Evolutionary conservation across 2,797 vertebrate species (phyloP).

Genomic region (Diglossa cyanea): DNA sequence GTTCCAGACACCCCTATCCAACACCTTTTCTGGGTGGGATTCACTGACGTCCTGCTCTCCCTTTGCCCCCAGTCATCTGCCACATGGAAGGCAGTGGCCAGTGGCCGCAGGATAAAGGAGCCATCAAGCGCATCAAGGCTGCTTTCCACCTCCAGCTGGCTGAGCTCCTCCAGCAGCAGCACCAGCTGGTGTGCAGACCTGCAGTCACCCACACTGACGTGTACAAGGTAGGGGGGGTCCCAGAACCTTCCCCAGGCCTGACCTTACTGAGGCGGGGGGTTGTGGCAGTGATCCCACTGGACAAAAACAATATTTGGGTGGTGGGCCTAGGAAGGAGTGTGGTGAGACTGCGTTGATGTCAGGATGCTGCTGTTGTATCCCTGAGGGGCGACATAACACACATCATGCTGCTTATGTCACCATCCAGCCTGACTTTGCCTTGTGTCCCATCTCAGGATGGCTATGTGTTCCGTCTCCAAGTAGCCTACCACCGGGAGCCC

Average conservation of each 20-base stretch:
- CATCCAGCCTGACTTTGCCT: not conserved
- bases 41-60: not conserved
- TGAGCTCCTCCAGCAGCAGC: slow-evolving; percentile 82
- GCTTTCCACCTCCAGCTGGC: slow-evolving; percentile 91
- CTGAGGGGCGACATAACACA: not conserved
- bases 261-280: accelerated
- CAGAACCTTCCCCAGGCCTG: not conserved
- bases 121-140: slow-evolving; percentile 87
- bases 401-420: not conserved
- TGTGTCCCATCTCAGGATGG: slow-evolving; percentile 80
- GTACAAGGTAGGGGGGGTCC: slow-evolving; percentile 81
- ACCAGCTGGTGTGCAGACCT: slow-evolving; percentile 81
- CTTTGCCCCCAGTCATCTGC: slow-evolving; percentile 84
- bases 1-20: not conserved
- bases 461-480: slow-evolving; percentile 87
- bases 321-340: not conserved
- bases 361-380: not conserved
- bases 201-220: slow-evolving; percentile 84
- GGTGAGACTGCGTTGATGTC: accelerated
- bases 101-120: slow-evolving; percentile 89
- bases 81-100: slow-evolving; percentile 98
- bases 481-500: slow-evolving; percentile 92
- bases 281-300: not conserved
- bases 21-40: not conserved
- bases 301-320: not conserved